Evolutionary conservation across 2,888 invertebrate species (phyloP).

Genomic region (Cotesia congregata): DNA sequence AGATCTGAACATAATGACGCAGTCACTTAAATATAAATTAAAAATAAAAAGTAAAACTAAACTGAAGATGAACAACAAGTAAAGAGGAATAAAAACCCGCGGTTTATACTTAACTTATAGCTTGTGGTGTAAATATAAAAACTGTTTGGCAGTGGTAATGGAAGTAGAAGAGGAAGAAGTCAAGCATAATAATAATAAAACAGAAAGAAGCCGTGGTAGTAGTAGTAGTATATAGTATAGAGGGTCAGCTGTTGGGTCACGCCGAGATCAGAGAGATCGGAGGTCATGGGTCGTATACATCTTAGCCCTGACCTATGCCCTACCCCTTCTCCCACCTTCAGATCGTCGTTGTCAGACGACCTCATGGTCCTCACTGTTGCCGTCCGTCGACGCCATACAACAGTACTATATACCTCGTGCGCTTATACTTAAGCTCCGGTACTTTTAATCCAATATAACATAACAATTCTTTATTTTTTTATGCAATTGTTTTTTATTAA

Average conservation of each 20-base stretch:
- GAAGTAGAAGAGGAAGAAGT: slow-evolving; percentile 14
- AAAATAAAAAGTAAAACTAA: slow-evolving; percentile 9
- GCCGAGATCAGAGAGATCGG: slow-evolving; percentile 57
- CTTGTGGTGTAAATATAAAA: not conserved
- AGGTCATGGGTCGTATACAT: slow-evolving; percentile 65
- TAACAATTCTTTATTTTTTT: slow-evolving; percentile 21
- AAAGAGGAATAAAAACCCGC: slow-evolving; percentile 33
- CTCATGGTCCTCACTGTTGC: slow-evolving; percentile 27
- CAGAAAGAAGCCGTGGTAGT: slow-evolving; percentile 19
- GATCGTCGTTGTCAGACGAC: slow-evolving; percentile 21
- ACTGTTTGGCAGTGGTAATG: not conserved
- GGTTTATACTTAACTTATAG: too few species aligned
- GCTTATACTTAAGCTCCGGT: slow-evolving; percentile 33
- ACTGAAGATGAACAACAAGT: slow-evolving; percentile 36
- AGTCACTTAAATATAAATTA: slow-evolving; percentile 8
- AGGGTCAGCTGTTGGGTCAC: slow-evolving; percentile 58
- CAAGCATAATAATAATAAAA: slow-evolving; percentile 22
- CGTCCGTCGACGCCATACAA: slow-evolving; percentile 28
- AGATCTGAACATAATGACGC: slow-evolving; percentile 22
- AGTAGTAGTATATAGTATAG: slow-evolving; percentile 38
- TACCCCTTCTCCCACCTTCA: slow-evolving; percentile 51
- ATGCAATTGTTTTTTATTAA: slow-evolving; percentile 19
- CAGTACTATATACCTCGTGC: slow-evolving; percentile 45
- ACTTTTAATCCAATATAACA: not conserved
- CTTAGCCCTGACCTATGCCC: slow-evolving; percentile 67